Base-by-base conservation (phyloP, 2,888 invertebrate genomes). In the Volucella zonaria region DNA sequence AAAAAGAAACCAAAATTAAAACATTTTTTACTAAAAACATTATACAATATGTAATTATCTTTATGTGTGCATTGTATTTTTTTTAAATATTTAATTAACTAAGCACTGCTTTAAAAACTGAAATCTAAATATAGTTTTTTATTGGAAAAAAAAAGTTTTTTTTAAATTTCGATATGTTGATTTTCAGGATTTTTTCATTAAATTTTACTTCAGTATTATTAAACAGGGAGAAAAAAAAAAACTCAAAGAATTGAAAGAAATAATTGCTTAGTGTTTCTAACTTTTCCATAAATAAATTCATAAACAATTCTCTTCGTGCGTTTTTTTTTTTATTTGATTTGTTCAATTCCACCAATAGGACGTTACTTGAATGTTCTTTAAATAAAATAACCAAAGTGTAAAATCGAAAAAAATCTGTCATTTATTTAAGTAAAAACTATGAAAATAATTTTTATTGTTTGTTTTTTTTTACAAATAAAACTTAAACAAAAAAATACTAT, bases 291-390 rank as follows among this genome's bases (percentile, higher is more conserved):
- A 23, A 23, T 23, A 23, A 23, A 23, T 23, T 56, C 31, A 31
- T 68, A 42, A 81, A 68, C 85, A 85, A 85, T 77, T 85, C 81
- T 58, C 67, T 40, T 85, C 68, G 85, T 81, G 85, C 81, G 76
- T 76, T 61, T 62, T 77, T 66, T n/a, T 10, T 15, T 42, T 59
- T 8, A 45, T 45, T 68, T 49, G 23, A 23, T 64, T 75, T 15
- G 12, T 42, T 78, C 81, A 81, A 85, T 85, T 85, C 85, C 85
- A 56, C 1, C 14, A 54, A 38, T 81, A 85, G 85, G 85, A 85
- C 49, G 52, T 67, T 56, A 11, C 42, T 51, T 74, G n/a, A 9
- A 66, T 75, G 11, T 23, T 49, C 14, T 51, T 43, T 56, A 66
- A 71, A 74, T 12, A 43, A 71, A 61, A 71, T 14, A 59, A 80